phyloP scores from a whole-genome alignment of 2,888 invertebrate genomes.

The Harpagoxenus sublaevis region DNA sequence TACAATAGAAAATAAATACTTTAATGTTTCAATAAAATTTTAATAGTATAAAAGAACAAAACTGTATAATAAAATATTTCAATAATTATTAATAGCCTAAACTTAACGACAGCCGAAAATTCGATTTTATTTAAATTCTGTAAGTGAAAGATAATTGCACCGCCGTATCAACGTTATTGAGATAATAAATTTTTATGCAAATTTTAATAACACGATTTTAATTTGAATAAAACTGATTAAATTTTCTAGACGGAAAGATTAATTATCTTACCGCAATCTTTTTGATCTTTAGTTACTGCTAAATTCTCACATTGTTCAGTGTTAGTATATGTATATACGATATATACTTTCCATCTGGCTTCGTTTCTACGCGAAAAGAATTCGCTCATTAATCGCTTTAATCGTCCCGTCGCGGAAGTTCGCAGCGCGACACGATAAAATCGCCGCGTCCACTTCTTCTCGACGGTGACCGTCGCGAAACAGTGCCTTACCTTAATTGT shows the following conservation, averaged over 20 bases:
- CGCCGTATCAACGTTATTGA: background rate
- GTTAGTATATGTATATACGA: background rate
- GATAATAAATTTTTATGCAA: background rate
- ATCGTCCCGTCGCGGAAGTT: conserved; percentile 62
- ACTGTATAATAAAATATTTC: background rate
- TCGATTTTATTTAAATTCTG: background rate
- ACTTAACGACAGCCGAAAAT: background rate
- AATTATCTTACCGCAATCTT: background rate
- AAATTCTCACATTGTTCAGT: background rate
- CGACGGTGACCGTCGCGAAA: conserved; percentile 51
- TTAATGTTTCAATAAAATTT: background rate
- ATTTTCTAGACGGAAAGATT: background rate
- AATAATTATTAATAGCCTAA: background rate
- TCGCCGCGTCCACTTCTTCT: conserved; percentile 47
- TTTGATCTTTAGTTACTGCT: background rate
- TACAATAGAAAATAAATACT: background rate
- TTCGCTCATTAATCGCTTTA: conserved; percentile 70
- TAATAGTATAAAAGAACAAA: background rate
- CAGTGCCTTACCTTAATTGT: conserved; percentile 62
- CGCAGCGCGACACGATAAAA: conserved; percentile 61
- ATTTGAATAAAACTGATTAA: background rate
- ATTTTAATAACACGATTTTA: background rate
- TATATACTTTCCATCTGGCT: conserved; percentile 13
- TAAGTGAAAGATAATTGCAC: background rate
- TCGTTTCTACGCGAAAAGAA: conserved; percentile 35